Conservation (phyloP, 64 coral and sea anemone species). For the Montipora efflorescens region DNA sequence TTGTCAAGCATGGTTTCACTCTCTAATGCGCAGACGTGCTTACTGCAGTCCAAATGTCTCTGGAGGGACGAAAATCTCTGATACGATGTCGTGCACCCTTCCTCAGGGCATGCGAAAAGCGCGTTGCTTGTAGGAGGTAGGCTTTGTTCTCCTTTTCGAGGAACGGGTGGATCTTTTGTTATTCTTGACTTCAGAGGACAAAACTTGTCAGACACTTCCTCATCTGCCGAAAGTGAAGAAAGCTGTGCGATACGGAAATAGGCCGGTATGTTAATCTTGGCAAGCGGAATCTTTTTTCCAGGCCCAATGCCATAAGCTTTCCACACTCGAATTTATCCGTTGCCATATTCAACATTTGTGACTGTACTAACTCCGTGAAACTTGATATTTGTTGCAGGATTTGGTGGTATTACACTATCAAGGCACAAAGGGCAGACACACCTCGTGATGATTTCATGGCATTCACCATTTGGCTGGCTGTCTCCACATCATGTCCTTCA, state of each 20-base stretch:
- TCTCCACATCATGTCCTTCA: too few relatives aligned
- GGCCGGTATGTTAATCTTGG: background rate
- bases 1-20: too few relatives aligned
- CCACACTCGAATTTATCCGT: slow-evolving; percentile 53
- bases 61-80: too few relatives aligned
- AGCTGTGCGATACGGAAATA: background rate
- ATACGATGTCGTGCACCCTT: too few relatives aligned
- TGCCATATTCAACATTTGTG: slow-evolving; percentile 47
- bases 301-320: slow-evolving; percentile 69
- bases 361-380: slow-evolving; percentile 57
- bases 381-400: slow-evolving; percentile 43
- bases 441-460: slow-evolving; percentile 22
- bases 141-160: too few relatives aligned
- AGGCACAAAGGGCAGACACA: slow-evolving; percentile 46
- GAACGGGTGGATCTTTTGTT: background rate
- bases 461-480: too few relatives aligned
- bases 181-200: background rate
- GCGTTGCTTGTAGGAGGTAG: too few relatives aligned
- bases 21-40: too few relatives aligned
- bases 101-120: too few relatives aligned
- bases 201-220: background rate
- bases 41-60: too few relatives aligned
- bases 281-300: slow-evolving; percentile 49
- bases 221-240: background rate
- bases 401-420: background rate